phyloP scores from a whole-genome alignment of 2,113 vertebrate genomes.

The Thamnophis sirtalis region DNA sequence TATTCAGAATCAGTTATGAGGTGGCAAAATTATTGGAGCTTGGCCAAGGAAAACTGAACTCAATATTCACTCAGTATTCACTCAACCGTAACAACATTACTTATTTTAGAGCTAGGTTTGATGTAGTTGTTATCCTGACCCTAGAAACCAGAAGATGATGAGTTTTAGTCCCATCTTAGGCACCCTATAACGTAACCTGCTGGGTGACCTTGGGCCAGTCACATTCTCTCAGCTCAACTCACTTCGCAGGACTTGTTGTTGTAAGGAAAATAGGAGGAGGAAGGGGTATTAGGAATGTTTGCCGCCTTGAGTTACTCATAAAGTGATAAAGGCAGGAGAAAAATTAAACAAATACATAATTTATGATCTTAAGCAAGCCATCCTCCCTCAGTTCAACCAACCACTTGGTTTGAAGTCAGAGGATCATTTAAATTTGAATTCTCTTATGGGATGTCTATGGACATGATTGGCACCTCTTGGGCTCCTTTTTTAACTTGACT shows the following conservation, averaged over 20 bases:
- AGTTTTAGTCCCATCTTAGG: background rate
- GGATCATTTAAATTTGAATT: background rate
- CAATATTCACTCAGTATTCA: background rate
- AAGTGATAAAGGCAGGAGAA: background rate
- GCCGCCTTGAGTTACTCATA: background rate
- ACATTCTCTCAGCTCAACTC: background rate
- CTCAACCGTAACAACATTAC: background rate
- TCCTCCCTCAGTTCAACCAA: background rate
- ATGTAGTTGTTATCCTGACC: background rate
- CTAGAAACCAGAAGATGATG: background rate
- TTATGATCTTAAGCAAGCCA: background rate
- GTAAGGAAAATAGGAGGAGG: background rate
- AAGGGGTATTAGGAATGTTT: background rate
- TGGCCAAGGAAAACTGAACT: background rate
- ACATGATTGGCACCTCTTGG: background rate
- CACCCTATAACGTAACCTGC: background rate
- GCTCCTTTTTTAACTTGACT: background rate
- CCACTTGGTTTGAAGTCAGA: background rate
- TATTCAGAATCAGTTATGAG: background rate
- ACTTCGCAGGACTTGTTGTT: background rate
- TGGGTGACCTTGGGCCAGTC: background rate
- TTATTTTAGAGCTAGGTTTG: background rate
- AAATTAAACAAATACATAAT: background rate
- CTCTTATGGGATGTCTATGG: background rate
- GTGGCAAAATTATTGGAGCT: background rate